A percentile compares a stretch with the other conserved stretches of the same genome.
Evolutionary conservation across 2,888 invertebrate species (phyloP).

Genomic region (Urechis unicinctus): DNA sequence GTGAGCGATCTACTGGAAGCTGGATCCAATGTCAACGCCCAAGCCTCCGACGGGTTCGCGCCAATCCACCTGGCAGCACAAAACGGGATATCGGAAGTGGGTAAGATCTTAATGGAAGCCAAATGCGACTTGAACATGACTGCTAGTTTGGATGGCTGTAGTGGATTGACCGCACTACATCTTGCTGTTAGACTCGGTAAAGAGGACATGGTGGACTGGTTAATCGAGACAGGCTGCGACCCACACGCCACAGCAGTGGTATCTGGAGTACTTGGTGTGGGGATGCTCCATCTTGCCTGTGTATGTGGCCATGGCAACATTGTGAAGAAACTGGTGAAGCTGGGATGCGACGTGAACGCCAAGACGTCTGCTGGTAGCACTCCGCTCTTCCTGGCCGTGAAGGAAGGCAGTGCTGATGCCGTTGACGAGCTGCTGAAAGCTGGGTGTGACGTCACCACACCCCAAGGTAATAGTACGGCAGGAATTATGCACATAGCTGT

Average conservation of each 20-base stretch:
- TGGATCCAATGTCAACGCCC: conserved; percentile 14
- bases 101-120: conserved; percentile 9
- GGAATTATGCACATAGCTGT: conserved; percentile 20
- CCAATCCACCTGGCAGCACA: conserved; percentile 22
- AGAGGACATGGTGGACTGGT: conserved; percentile 11
- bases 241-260: conserved; percentile 10
- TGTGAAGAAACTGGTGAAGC: conserved; percentile 11
- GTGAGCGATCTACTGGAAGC: conserved; percentile 14
- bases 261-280: conserved; percentile 16
- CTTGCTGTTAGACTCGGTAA: conserved; percentile 18
- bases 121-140: conserved; percentile 9
- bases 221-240: conserved; percentile 12
- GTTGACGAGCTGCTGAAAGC: conserved; percentile 16
- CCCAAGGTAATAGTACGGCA: conserved; percentile 2
- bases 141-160: conserved; percentile 15
- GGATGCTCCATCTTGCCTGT: conserved; percentile 17
- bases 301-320: conserved; percentile 18
- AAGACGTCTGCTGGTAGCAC: conserved; percentile 16
- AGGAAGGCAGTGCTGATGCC: conserved; percentile 17
- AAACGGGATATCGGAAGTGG: conserved; percentile 12
- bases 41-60: conserved; percentile 19
- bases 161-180: conserved; percentile 16
- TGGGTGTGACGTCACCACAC: conserved; percentile 11
- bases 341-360: conserved; percentile 18
- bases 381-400: conserved; percentile 20